Conservation (phyloP, 2,888 invertebrate genomes). For the Troilus luridus region DNA sequence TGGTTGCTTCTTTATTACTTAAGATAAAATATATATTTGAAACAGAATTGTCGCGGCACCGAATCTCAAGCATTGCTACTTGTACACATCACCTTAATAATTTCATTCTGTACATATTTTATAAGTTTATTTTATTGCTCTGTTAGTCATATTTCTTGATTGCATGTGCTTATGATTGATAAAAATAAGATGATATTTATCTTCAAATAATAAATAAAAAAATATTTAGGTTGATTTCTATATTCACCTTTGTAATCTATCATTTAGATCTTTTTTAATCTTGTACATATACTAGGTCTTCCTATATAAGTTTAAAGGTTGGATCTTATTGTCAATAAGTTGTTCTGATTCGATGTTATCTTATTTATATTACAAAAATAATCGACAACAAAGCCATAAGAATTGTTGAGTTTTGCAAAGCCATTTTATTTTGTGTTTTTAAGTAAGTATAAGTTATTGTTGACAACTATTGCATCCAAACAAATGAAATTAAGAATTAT, state of each 20-base stretch:
- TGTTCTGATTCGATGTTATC: too few relatives aligned
- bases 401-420: too few relatives aligned
- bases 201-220: neutral
- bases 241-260: neutral
- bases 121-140: neutral
- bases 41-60: conserved; percentile 25
- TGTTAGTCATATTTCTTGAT: conserved; percentile 1
- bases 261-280: neutral
- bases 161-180: conserved; percentile 1
- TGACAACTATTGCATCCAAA: too few relatives aligned
- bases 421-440: too few relatives aligned
- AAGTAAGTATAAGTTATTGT: too few relatives aligned
- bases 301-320: too few relatives aligned
- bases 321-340: too few relatives aligned
- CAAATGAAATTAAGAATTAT: too few relatives aligned
- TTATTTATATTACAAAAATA: too few relatives aligned
- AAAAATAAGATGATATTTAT: neutral
- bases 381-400: too few relatives aligned
- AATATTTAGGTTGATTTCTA: neutral
- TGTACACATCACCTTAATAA: conserved; percentile 46
- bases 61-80: conserved; percentile 58
- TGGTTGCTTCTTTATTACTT: neutral
- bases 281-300: too few relatives aligned
- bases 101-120: neutral
- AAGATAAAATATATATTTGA: neutral